These are phyloP conservation scores for Sebastes matsubarae DNA, from an alignment of 2,797 vertebrate species.

Conservation along the genomic window DNA sequence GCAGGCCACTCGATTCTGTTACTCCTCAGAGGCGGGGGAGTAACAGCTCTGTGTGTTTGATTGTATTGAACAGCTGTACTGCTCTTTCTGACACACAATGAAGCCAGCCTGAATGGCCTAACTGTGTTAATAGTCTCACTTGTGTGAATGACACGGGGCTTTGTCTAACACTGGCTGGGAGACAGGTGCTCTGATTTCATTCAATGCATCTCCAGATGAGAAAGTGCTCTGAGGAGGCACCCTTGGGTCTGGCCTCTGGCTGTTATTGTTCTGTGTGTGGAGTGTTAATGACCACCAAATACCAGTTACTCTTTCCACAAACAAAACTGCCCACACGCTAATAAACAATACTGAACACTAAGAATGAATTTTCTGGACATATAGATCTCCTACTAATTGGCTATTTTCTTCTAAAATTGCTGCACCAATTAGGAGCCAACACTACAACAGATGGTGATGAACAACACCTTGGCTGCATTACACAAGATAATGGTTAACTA, in stretches of 20 bases:
- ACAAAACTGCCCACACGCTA: conserved; percentile 8
- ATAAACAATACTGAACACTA: background rate
- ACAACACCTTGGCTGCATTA: background rate
- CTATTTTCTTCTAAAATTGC: background rate
- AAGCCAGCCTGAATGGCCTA: conserved; percentile 76
- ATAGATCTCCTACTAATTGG: background rate
- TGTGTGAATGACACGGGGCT: conserved; percentile 66
- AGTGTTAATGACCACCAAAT: conserved; percentile 26
- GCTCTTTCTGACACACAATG: conserved; percentile 66
- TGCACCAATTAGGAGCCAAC: background rate
- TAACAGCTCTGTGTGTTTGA: conserved; percentile 58
- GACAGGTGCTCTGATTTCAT: conserved; percentile 44
- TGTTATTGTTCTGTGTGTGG: conserved; percentile 16
- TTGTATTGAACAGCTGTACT: conserved; percentile 64
- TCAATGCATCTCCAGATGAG: conserved; percentile 17
- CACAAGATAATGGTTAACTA: background rate
- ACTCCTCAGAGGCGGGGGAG: conserved; percentile 15
- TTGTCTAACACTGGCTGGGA: conserved; percentile 58
- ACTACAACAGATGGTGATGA: background rate
- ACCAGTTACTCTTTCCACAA: conserved; percentile 26
- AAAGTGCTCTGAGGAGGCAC: conserved; percentile 13
- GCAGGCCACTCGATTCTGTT: conserved; percentile 25
- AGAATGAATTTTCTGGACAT: background rate
- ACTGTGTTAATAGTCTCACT: conserved; percentile 75
- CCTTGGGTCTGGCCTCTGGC: conserved; percentile 34